Conservation (phyloP, 1,140 invertebrate genomes). For the Lamellibrachia luymesi region DNA sequence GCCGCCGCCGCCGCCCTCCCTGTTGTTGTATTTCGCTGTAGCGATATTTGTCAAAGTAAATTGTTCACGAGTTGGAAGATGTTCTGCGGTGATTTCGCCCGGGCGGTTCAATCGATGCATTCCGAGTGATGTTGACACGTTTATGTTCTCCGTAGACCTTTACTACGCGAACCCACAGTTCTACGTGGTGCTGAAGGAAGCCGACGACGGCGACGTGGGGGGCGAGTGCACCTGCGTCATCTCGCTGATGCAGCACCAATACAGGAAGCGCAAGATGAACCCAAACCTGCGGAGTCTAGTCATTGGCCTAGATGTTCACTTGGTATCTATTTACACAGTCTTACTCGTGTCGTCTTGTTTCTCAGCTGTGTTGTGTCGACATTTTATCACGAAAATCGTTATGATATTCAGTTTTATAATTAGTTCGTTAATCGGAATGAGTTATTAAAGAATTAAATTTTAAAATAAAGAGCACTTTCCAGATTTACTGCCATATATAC, state of each 20-base stretch:
- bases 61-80: no score
- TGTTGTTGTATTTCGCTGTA: no score
- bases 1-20: no score
- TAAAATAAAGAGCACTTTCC: no score
- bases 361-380: not conserved
- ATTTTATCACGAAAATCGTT: not conserved
- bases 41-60: no score
- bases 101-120: not conserved
- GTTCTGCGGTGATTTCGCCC: no score
- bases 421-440: no score
- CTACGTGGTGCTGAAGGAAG: constrained; percentile 10
- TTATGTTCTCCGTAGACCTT: not conserved
- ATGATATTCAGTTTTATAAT: no score
- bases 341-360: not conserved
- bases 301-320: constrained; percentile 19
- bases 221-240: constrained; percentile 22
- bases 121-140: not conserved
- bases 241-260: constrained; percentile 11
- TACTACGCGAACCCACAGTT: constrained; percentile 22
- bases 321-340: not conserved
- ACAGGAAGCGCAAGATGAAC: constrained; percentile 16
- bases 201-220: constrained; percentile 4
- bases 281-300: not conserved
- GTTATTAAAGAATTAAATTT: no score
- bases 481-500: no score